A percentile compares a stretch with the other conserved stretches of the same genome.
These are phyloP conservation scores for Ectemnius lituratus DNA, from an alignment of 2,888 invertebrate genomes.

Conservation along the genomic window DNA sequence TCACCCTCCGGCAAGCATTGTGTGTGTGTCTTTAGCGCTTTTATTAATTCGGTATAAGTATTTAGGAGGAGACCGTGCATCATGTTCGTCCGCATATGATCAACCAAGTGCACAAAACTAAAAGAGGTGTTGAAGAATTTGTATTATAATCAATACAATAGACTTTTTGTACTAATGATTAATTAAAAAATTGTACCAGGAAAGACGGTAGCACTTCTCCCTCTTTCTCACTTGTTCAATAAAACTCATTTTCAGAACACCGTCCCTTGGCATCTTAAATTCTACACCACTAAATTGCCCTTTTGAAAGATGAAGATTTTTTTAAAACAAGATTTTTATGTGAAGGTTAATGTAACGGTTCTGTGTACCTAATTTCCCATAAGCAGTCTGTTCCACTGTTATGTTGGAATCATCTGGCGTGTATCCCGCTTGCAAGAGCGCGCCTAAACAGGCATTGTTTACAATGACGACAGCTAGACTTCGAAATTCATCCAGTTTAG, in stretches of 20 bases:
- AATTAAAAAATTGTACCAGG: conserved; percentile 79
- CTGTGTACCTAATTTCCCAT: conserved; percentile 65
- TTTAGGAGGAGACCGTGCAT: conserved; percentile 83
- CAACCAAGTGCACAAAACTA: conserved; percentile 86
- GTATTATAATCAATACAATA: not conserved
- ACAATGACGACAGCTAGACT: conserved; percentile 81
- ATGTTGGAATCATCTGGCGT: conserved; percentile 85
- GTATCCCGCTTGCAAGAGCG: conserved; percentile 87
- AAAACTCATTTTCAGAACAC: conserved; percentile 86
- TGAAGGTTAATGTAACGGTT: no score
- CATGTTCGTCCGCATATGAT: conserved; percentile 86
- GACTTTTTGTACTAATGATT: not conserved
- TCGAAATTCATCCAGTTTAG: conserved; percentile 78
- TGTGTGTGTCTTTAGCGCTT: conserved; percentile 80
- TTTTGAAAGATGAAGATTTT: conserved; percentile 10
- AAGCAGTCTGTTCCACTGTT: conserved; percentile 70
- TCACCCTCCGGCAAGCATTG: conserved; percentile 79
- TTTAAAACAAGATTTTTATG: no score
- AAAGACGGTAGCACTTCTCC: conserved; percentile 87
- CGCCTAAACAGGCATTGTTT: conserved; percentile 86
- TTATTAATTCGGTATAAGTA: conserved; percentile 82
- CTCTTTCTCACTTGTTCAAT: conserved; percentile 92
- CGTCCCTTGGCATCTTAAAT: conserved; percentile 66
- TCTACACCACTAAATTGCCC: conserved; percentile 60
- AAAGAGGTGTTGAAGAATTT: conserved; percentile 7